Evolutionary conservation across 2,113 vertebrate species (phyloP), one percentile per base, ranked within the genome.

Genomic region (Urocitellus parryii): DNA sequence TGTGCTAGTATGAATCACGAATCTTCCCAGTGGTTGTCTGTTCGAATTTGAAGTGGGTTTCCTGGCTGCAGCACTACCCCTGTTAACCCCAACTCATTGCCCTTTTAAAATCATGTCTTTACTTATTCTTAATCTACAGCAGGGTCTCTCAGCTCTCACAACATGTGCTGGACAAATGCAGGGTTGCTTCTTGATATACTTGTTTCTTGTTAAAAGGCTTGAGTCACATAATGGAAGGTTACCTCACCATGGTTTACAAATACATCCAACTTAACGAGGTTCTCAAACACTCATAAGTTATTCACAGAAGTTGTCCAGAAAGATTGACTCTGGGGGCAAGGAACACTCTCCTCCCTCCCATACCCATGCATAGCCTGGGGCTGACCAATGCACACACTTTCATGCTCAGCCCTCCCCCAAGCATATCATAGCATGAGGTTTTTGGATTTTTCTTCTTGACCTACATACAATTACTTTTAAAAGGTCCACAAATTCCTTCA

Each of bases 251-350:
- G 48, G 89, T 88, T 78, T 87, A 74, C 37, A 91, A 90, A 93
- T 25, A 17, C 4, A 29, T 88, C 90, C 84, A n/a, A 83, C 65
- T 90, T 80, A 88, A 94, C 18, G 51, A 92, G 70, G 24, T 95
- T 93, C 70, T 96, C 68, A 93, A 91, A 79, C 73, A 88, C 39
- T 58, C 96, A 51, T 92, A 82, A 94, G 4, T 56, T 81, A 67
- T 37, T 51, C 32, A 27, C 25, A 68, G 10, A 1, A 61, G 42
- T 84, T 83, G 56, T 63, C 2, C 4, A 87, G 76, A 78, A 89
- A 92, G 76, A 58, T 42, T 39, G 84, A 92, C 29, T 76, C 84
- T 45, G 42, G 32, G 53, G 83, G 45, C 29, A 90, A 61, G 81
- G 65, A 58, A 70, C 91, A 77, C 8, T 27, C 65, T 56, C 29